Evolutionary conservation across 2,797 vertebrate species (phyloP).

Genomic region (Acipenser oxyrinchus): DNA sequence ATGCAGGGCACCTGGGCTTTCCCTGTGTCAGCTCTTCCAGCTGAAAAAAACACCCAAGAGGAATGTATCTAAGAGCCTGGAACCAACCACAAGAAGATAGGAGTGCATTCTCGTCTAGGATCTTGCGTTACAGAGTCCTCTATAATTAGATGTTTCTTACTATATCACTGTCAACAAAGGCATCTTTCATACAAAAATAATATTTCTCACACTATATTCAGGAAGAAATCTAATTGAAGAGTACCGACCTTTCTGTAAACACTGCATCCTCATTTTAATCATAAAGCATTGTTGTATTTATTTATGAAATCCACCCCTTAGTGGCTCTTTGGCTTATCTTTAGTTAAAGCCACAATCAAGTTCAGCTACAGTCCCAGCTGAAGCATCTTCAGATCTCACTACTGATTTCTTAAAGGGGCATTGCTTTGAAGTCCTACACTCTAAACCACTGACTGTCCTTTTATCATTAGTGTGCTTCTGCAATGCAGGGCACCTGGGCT

Average conservation of each 20-base stretch:
- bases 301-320: no score
- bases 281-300: no score
- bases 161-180: conserved; percentile 15
- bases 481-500: neutral
- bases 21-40: neutral
- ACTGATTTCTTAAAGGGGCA: neutral
- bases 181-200: conserved; percentile 9
- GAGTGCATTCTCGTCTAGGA: neutral
- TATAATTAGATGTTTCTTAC: conserved; percentile 1
- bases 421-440: neutral
- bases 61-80: neutral
- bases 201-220: neutral
- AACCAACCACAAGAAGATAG: neutral
- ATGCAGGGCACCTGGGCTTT: neutral
- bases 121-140: neutral
- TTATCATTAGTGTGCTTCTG: neutral
- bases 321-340: no score
- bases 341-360: no score
- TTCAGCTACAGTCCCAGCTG: no score
- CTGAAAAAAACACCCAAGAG: neutral
- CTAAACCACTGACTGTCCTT: neutral
- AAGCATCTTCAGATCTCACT: no score
- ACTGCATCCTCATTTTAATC: no score
- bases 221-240: no score
- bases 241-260: no score